These are phyloP conservation scores for Babyrousa celebensis DNA, from an alignment of 2,797 vertebrate genomes.

Conservation along the genomic window DNA sequence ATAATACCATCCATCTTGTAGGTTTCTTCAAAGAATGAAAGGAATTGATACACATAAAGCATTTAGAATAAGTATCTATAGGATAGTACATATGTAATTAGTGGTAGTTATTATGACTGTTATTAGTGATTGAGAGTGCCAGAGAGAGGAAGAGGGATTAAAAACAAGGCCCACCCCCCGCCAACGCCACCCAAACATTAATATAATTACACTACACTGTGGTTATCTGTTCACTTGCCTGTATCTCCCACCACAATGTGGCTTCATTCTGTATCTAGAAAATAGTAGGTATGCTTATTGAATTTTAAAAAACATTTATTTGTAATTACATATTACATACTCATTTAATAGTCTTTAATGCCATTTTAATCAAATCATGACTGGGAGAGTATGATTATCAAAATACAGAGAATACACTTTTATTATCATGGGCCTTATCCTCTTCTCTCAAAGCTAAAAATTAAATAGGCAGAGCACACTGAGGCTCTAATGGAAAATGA, in stretches of 20 bases:
- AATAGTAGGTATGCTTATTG: constrained; percentile 1
- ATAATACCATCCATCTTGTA: background rate
- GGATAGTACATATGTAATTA: background rate
- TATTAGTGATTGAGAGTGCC: background rate
- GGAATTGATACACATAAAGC: background rate
- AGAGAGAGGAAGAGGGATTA: background rate
- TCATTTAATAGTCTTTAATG: constrained; percentile 46
- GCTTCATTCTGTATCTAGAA: constrained; percentile 51
- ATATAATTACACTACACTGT: background rate
- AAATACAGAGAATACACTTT: background rate
- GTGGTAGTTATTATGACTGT: background rate
- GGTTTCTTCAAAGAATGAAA: background rate
- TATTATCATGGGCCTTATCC: background rate
- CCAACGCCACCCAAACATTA: background rate
- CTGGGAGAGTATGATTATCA: constrained; percentile 19
- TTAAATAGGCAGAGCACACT: constrained; percentile 52
- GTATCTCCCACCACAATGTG: background rate
- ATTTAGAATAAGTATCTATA: background rate
- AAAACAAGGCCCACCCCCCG: constrained; percentile 5
- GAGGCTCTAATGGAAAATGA: constrained; percentile 67
- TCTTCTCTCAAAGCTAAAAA: constrained; percentile 67
- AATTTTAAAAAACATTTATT: background rate
- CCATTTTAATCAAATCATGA: constrained; percentile 56
- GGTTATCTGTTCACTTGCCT: background rate
- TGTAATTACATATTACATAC: constrained; percentile 17